These are phyloP conservation scores for Chaetodon auriga DNA, from an alignment of 2,113 vertebrate genomes.

Conservation along the genomic window DNA sequence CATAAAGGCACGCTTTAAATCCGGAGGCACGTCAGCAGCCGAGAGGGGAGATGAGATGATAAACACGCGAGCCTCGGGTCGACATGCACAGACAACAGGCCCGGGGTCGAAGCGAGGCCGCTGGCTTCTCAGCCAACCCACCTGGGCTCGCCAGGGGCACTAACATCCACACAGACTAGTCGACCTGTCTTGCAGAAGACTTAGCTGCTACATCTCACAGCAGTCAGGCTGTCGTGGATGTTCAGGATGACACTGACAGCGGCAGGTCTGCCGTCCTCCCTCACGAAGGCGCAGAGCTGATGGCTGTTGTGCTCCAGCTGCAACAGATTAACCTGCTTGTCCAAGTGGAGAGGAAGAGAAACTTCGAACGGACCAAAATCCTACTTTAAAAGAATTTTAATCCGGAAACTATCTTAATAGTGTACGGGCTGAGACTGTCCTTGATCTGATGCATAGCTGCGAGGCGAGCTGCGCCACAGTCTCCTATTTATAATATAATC, in stretches of 20 bases:
- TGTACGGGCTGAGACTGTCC: slow-evolving; percentile 50
- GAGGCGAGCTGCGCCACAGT: slow-evolving; percentile 45
- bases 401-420: slow-evolving; percentile 59
- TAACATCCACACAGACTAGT: slow-evolving; percentile 17
- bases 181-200: background rate
- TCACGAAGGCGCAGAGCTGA: slow-evolving; percentile 4
- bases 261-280: background rate
- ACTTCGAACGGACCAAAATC: slow-evolving; percentile 46
- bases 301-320: slow-evolving; percentile 1
- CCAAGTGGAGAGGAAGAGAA: slow-evolving; percentile 39
- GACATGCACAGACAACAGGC: slow-evolving; percentile 49
- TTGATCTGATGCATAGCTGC: slow-evolving; percentile 70
- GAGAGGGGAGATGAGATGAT: slow-evolving; percentile 44
- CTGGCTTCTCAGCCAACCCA: slow-evolving; percentile 25
- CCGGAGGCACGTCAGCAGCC: slow-evolving; percentile 23
- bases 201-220: background rate
- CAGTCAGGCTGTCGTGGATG: background rate
- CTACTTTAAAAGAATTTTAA: slow-evolving; percentile 61
- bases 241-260: slow-evolving; percentile 12
- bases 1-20: slow-evolving; percentile 53
- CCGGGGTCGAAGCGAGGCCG: slow-evolving; percentile 47
- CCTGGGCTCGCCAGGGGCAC: background rate
- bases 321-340: slow-evolving; percentile 48
- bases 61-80: slow-evolving; percentile 50
- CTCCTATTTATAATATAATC: slow-evolving; percentile 70